Base-by-base conservation (phyloP, 2,888 invertebrate species). In the Malacosoma neustria region DNA sequence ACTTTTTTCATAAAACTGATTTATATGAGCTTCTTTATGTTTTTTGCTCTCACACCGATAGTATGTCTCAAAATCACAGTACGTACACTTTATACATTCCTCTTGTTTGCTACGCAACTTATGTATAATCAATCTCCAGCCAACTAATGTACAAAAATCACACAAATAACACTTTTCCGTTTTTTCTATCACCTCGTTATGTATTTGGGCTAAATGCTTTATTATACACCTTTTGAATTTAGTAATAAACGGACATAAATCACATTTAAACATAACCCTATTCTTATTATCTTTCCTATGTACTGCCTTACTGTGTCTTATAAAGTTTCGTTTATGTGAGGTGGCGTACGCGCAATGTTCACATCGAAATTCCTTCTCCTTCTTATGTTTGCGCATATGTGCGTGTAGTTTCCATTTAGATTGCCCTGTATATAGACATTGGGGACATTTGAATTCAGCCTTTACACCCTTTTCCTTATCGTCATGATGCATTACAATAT, bases 91-190 rank as follows among this genome's bases (percentile, higher is more conserved):
- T 0, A 79, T 29, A 0, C 50, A 2, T 0, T 45, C 36, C 0
- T 51, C 47, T 14, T 67, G 68, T 9, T 49, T 60, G 14, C 72
- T 75, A 2, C 72, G 49, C 1, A 65, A 62, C 14, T 55, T 61
- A 13, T 80, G 80, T 0, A 66, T 53, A 1, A 69, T 77, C 11
- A 79, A 45, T 11, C 76, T 48, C 75, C 75, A 76, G 1, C 51
- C 52, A 0, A 59, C 51, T 45, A 61, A 62, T 0, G 75, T 75
- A 0, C 73, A 61, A 36, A 76, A 77, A 13, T 70, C 64, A 34
- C 80, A 80, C 0, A 58, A 33, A 1, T 69, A 61, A 38, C 80
- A 80, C 4, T 54, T 61, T 29, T 59, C 57, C 0, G 72, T 75
- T 4, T 60, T 64, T 0, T 66, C 70, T 0, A 5, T 42, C 41